Percentiles rank a stretch among this genome's conserved stretches.
Evolutionary conservation across 2,888 invertebrate species (phyloP).

Genomic region (Heliothis peltigera): DNA sequence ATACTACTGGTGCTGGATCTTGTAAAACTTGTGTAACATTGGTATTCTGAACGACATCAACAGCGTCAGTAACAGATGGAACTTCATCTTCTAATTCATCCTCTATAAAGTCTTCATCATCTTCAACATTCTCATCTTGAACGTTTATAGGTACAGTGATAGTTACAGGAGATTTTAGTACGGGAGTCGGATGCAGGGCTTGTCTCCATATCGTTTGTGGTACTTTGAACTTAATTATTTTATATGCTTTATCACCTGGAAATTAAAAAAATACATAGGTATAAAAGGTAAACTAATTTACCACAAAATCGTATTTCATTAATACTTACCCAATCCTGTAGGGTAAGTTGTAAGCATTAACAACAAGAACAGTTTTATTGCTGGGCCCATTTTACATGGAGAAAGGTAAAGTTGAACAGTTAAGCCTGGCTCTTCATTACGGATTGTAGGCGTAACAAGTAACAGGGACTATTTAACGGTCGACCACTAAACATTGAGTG

Average conservation of each 20-base stretch:
- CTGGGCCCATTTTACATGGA: constrained; percentile 61
- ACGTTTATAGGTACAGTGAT: constrained; percentile 83
- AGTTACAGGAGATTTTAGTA: constrained; percentile 83
- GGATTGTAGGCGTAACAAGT: constrained; percentile 78
- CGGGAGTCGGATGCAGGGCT: constrained; percentile 80
- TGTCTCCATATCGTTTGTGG: constrained; percentile 78
- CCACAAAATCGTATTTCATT: background rate
- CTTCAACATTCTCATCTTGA: constrained; percentile 69
- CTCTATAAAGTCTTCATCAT: constrained; percentile 41
- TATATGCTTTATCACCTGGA: constrained; percentile 73
- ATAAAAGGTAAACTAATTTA: background rate
- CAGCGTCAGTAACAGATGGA: constrained; percentile 52
- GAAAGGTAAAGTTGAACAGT: constrained; percentile 58
- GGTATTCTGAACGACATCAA: constrained; percentile 51
- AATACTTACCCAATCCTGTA: constrained; percentile 66
- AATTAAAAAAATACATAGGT: background rate
- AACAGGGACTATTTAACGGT: constrained; percentile 84
- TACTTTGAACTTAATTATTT: constrained; percentile 78
- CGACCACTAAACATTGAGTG: constrained; percentile 76
- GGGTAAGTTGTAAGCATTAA: constrained; percentile 57
- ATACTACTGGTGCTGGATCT: constrained; percentile 55
- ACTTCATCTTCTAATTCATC: constrained; percentile 64
- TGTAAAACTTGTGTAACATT: constrained; percentile 56
- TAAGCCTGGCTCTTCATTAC: constrained; percentile 75
- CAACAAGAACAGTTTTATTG: constrained; percentile 59